phyloP scores from a whole-genome alignment of 2,797 vertebrate species.

The Mionectes olivaceus region DNA sequence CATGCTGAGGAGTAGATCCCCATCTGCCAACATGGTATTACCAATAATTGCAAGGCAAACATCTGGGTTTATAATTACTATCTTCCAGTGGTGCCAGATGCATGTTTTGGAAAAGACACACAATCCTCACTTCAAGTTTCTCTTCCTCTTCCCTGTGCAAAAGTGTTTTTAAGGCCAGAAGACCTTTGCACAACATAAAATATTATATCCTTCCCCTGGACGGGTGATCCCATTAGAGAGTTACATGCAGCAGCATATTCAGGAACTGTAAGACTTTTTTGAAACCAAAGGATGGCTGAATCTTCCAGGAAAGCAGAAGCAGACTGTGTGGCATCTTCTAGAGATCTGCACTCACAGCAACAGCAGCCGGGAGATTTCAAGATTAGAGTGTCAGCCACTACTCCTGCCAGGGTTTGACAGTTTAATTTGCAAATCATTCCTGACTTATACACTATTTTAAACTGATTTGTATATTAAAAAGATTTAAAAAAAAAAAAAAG shows the following conservation, averaged over 20 bases:
- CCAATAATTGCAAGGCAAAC: background rate
- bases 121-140: background rate
- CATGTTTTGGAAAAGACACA: background rate
- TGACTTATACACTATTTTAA: conserved; percentile 67
- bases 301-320: background rate
- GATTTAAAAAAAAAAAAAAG: background rate
- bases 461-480: conserved; percentile 62
- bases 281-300: background rate
- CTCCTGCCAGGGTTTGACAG: conserved; percentile 45
- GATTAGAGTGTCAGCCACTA: background rate
- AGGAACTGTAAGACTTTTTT: background rate
- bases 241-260: background rate
- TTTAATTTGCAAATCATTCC: conserved; percentile 69
- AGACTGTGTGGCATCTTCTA: conserved; percentile 6
- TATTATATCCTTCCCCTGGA: background rate
- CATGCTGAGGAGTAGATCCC: background rate
- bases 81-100: background rate
- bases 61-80: background rate
- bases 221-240: background rate
- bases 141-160: background rate
- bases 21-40: background rate
- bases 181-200: background rate
- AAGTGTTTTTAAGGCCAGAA: background rate
- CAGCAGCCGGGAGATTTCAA: conserved; percentile 29
- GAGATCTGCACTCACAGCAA: background rate